Base-by-base conservation (phyloP, 2,888 invertebrate species). In the Homarus gammarus region DNA sequence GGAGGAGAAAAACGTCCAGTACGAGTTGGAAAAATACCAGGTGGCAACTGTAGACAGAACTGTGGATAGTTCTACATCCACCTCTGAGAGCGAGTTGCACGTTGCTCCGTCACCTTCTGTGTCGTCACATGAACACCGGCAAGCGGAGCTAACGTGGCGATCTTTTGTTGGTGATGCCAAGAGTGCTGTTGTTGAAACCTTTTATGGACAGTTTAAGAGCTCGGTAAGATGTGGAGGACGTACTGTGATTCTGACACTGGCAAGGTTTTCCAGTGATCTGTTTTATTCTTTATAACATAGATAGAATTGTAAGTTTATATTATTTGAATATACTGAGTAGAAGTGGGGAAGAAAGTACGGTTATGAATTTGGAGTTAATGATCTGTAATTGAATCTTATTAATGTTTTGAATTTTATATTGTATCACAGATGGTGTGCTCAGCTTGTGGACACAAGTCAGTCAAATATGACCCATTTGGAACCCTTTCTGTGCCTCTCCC, bases 401-500 rank as follows among this genome's bases (percentile, higher is more conserved):
- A 18, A 40, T 40, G 77, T 12, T 38, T 27, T 75, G 2, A 1
- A n/a, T n/a, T n/a, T 68, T 82, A 38, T 49, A 1, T 68, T 77
- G 77, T 68, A 36, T n/a, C 49, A 12, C 85, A 91, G 91, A 64
- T 91, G 72, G 95, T 95, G 36, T 96, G 96, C 93, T 95, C 95
- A 2, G 94, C 94, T 72, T 96, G 96, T 93, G 94, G 94, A 89
- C 95, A 95, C 93, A 94, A 95, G 27, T 96, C 96, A 0, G 95
- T 95, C 27, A 96, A 95, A 15, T 96, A 95, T 92, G 96, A 96
- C 92, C 96, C 96, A 38, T 96, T 96, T 92, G 96, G 96, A 95
- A 96, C 96, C 93, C 94, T 96, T n/a, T 95, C 96, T 56, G 95
- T 96, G 70, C 96, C 96, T 6, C 94, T 96, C 90, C 96, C 96